These are phyloP conservation scores for Chionis minor DNA, from an alignment of 2,113 vertebrate genomes.

Conservation along the genomic window DNA sequence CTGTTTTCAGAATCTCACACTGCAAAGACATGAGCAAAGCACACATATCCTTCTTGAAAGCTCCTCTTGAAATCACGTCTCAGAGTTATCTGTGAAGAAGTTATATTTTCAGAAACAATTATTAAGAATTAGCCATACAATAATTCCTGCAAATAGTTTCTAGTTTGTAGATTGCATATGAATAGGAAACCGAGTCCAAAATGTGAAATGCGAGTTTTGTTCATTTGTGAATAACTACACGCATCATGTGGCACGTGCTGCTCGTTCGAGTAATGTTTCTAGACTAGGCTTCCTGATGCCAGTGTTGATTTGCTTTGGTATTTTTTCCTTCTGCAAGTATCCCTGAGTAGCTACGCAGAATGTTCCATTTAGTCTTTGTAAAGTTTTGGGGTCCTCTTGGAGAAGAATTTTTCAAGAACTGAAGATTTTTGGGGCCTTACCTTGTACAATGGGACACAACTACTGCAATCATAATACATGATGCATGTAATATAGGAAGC, in stretches of 20 bases:
- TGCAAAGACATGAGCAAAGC: neutral
- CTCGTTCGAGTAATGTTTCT: neutral
- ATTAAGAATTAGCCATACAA: neutral
- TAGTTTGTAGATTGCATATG: neutral
- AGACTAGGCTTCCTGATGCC: neutral
- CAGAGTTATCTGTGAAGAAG: neutral
- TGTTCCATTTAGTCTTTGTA: neutral
- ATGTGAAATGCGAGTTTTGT: neutral
- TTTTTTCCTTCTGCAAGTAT: neutral
- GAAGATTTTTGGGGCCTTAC: neutral
- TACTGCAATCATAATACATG: neutral
- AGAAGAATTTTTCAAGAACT: neutral
- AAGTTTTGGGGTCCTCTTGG: neutral
- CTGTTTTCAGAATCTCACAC: neutral
- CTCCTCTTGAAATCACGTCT: neutral
- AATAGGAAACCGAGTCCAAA: neutral
- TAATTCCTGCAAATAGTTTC: neutral
- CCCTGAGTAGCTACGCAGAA: neutral
- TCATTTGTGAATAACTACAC: neutral
- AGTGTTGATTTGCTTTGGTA: neutral
- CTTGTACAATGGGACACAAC: neutral
- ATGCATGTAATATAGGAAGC: neutral
- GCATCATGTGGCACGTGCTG: neutral
- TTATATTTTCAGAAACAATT: neutral
- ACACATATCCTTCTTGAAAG: neutral